Conservation (phyloP, 2,888 invertebrate genomes). For the Strigamia maritima region DNA sequence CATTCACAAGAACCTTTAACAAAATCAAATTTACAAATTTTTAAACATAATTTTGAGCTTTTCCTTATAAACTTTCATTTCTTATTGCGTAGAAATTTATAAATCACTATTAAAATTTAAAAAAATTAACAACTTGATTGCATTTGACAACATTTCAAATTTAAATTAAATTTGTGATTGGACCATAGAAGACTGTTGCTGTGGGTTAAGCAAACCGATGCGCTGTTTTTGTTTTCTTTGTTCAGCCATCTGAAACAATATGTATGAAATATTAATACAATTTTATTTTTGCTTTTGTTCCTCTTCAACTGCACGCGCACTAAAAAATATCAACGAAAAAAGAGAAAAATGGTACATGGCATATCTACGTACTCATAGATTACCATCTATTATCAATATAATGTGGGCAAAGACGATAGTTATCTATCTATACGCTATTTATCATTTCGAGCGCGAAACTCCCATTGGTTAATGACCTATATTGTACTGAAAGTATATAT, state of each 20-base stretch:
- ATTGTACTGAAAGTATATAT: too few relatives aligned
- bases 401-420: too few relatives aligned
- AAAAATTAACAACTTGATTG: neutral
- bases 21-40: neutral
- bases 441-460: too few relatives aligned
- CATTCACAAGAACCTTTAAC: neutral
- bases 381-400: too few relatives aligned
- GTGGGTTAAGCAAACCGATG: constrained; percentile 66
- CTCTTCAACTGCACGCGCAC: too few relatives aligned
- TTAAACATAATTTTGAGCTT: neutral
- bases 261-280: too few relatives aligned
- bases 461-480: too few relatives aligned
- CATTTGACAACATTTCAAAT: neutral
- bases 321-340: too few relatives aligned
- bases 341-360: too few relatives aligned
- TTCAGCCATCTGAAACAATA: constrained; percentile 74
- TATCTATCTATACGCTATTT: too few relatives aligned
- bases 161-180: neutral
- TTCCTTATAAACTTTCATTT: neutral
- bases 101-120: neutral
- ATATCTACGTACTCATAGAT: too few relatives aligned
- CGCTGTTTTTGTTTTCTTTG: constrained; percentile 93
- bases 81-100: neutral
- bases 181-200: neutral
- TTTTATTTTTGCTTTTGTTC: too few relatives aligned